Conservation (phyloP, 2,797 vertebrate species). For the Thunnus albacares region DNA sequence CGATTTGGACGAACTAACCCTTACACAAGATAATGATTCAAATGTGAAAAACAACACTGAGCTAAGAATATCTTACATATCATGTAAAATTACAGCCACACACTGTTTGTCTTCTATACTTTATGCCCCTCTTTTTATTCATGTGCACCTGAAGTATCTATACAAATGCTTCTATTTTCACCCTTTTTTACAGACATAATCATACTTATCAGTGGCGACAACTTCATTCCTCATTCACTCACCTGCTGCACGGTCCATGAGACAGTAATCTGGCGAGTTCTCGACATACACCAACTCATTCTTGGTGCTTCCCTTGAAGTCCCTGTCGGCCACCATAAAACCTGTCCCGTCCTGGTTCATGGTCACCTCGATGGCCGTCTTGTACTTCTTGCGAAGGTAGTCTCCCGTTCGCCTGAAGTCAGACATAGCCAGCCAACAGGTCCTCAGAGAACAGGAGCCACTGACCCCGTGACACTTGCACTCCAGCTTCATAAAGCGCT, state of each 20-base stretch:
- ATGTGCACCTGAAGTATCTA: neutral
- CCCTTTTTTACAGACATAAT: neutral
- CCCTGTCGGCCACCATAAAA: conserved; percentile 93
- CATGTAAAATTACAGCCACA: neutral
- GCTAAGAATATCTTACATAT: too few relatives aligned
- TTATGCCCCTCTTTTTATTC: neutral
- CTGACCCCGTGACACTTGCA: conserved; percentile 99
- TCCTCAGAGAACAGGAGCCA: conserved; percentile 96
- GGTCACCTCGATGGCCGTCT: conserved; percentile 94
- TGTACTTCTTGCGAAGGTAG: conserved; percentile 95
- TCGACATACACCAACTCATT: conserved; percentile 98
- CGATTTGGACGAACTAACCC: neutral
- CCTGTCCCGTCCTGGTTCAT: conserved; percentile 98
- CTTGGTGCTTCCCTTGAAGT: conserved; percentile 93
- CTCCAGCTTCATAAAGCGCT: conserved; percentile 97
- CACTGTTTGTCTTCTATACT: neutral
- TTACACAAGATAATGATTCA: neutral
- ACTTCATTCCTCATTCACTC: conserved; percentile 9
- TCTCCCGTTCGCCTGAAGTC: conserved; percentile 96
- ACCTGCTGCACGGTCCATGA: conserved; percentile 95
- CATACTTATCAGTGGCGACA: neutral
- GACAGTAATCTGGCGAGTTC: conserved; percentile 97
- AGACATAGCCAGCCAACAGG: conserved; percentile 97
- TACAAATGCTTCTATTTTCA: neutral
- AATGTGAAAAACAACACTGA: neutral